Conservation (phyloP, 2,797 vertebrate species). For the Caiman crocodilus region DNA sequence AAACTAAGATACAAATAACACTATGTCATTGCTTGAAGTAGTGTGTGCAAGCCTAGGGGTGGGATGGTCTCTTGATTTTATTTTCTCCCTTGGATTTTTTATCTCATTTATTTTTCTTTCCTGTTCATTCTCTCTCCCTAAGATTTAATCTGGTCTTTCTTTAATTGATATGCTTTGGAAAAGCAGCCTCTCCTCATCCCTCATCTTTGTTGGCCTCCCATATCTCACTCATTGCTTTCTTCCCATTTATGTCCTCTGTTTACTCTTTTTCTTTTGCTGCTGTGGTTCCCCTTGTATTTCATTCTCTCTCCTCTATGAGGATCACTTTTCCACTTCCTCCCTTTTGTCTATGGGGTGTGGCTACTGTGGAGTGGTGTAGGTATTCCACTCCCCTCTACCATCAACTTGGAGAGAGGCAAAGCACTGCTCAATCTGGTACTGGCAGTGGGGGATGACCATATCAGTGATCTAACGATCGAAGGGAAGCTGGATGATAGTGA, state of each 20-base stretch:
- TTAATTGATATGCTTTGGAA: neutral
- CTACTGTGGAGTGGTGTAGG: accelerated
- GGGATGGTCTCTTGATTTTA: neutral
- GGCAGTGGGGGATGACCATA: too few species aligned
- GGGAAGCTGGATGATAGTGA: too few species aligned
- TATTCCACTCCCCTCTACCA: too few species aligned
- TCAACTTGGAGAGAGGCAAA: too few species aligned
- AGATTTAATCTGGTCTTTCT: neutral
- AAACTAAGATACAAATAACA: neutral
- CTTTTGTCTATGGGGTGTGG: neutral
- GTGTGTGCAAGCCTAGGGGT: neutral
- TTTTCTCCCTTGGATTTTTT: neutral
- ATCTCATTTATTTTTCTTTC: neutral
- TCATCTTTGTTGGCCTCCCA: neutral
- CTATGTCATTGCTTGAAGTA: neutral
- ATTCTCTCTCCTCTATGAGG: neutral
- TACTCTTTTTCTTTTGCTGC: neutral
- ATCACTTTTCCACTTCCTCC: neutral
- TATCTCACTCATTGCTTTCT: neutral
- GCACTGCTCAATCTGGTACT: too few species aligned
- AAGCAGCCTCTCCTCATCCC: neutral
- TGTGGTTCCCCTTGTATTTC: neutral
- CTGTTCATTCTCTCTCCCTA: neutral
- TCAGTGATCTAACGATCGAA: too few species aligned
- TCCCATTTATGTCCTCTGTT: neutral